A percentile compares a stretch with the other conserved stretches of the same genome.
Evolutionary conservation across 2,888 invertebrate genomes (phyloP).

Genomic region (Eilema caniola): DNA sequence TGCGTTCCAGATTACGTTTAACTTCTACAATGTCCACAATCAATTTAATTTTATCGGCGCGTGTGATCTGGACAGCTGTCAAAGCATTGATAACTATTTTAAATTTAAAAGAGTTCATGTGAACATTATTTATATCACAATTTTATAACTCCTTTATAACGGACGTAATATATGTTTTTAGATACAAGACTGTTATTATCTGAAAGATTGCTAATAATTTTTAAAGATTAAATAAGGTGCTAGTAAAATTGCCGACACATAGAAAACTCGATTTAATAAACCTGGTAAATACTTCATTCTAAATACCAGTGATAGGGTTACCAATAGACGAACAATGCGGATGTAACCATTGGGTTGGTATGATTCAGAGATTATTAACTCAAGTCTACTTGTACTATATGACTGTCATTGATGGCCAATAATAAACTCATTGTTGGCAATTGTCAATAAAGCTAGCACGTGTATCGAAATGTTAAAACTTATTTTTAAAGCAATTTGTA

Average conservation of each 20-base stretch:
- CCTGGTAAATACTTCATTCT: neutral
- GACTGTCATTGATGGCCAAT: neutral
- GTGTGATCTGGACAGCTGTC: slow-evolving; percentile 70
- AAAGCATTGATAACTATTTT: slow-evolving; percentile 59
- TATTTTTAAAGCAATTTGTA: neutral
- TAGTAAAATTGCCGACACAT: neutral
- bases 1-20: slow-evolving; percentile 71
- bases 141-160: slow-evolving; percentile 5
- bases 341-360: neutral
- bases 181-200: neutral
- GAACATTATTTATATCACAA: slow-evolving; percentile 9
- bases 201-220: neutral
- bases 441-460: neutral
- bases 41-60: slow-evolving; percentile 66
- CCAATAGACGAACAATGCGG: neutral
- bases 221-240: neutral
- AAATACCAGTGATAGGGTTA: neutral
- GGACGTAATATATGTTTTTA: neutral
- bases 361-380: slow-evolving; percentile 4
- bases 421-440: neutral
- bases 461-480: neutral
- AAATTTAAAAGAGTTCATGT: slow-evolving; percentile 23
- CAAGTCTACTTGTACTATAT: neutral
- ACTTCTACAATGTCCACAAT: slow-evolving; percentile 66
- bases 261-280: neutral